A percentile compares a stretch with the other conserved stretches of the same genome.
phyloP scores from a whole-genome alignment of 2,113 vertebrate species.

The Noturus placidus region DNA sequence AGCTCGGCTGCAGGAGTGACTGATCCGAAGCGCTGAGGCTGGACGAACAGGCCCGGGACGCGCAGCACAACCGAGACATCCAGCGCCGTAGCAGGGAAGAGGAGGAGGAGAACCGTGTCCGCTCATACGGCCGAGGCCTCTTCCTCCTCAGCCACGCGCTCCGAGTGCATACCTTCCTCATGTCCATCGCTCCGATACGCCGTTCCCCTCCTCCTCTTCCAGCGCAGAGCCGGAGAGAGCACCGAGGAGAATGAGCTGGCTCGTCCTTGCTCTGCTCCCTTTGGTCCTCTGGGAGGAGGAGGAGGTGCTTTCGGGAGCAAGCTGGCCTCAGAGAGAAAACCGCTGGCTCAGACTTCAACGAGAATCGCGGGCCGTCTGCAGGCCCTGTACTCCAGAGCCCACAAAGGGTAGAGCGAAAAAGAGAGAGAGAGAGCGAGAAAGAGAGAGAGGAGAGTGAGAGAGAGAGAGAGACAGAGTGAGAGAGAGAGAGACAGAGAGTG shows the following conservation, averaged over 20 bases:
- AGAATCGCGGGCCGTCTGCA: slow-evolving; percentile 52
- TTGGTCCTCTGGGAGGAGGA: slow-evolving; percentile 36
- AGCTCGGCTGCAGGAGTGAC: slow-evolving; percentile 44
- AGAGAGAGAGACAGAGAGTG: slow-evolving; percentile 20
- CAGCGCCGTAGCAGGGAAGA: slow-evolving; percentile 49
- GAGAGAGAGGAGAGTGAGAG: slow-evolving; percentile 22
- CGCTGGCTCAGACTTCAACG: slow-evolving; percentile 57
- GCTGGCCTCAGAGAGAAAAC: slow-evolving; percentile 53
- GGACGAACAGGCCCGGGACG: slow-evolving; percentile 43
- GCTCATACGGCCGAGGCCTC: slow-evolving; percentile 48
- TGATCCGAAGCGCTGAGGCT: slow-evolving; percentile 45
- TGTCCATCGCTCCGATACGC: slow-evolving; percentile 42
- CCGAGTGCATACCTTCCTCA: slow-evolving; percentile 43
- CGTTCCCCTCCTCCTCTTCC: slow-evolving; percentile 7
- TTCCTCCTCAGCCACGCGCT: slow-evolving; percentile 43
- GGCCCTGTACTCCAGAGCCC: slow-evolving; percentile 51
- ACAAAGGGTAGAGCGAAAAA: slow-evolving; percentile 36
- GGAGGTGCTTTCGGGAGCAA: slow-evolving; percentile 31
- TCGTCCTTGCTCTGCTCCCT: slow-evolving; percentile 13
- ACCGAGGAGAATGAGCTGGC: slow-evolving; percentile 36
- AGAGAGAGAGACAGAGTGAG: slow-evolving; percentile 25
- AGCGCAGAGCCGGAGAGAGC: slow-evolving; percentile 23
- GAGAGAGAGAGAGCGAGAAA: slow-evolving; percentile 14
- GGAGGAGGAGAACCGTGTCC: slow-evolving; percentile 28
- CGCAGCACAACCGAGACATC: slow-evolving; percentile 53